Base-by-base conservation (phyloP, 2,888 invertebrate genomes). In the Leptarthrus brevirostris region DNA sequence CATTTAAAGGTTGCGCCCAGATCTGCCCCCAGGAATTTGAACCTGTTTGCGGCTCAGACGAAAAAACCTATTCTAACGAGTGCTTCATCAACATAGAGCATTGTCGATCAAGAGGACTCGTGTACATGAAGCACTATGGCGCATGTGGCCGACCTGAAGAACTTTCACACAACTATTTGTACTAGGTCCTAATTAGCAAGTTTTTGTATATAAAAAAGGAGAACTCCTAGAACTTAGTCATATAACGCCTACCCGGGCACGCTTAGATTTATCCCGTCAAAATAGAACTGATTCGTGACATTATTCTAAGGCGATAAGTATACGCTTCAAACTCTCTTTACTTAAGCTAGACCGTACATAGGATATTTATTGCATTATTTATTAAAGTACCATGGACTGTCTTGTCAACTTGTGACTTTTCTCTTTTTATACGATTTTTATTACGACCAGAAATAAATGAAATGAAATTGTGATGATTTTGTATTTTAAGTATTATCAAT, bases 71-170 rank as follows among this genome's bases (percentile, higher is more conserved):
- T 88, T 93, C 95, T 81, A 97, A 97, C 86, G 92, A 92, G 79
- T 97, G 97, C 84, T 94, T 96, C 88, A 86, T 97, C 80, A 92
- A 94, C 82, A 93, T 95, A 86, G 96, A 96, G 85, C 95, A 94
- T 80, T 97, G 95, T 83, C 89, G 94, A 81, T 93, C 94, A 78
- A 89, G 93, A 83, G 91, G 92, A 80, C 85, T 91, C 79, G 93
- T 95, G 54, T 88, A 90, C 78, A 88, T 93, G 83, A 91, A 92
- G 81, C 90, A 94, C 81, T 89, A 93, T 81, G 95, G 95, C 56
- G 91, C 94, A 20, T 95, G 95, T 85, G 92, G 94, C 61, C 91
- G 93, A 78, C 95, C 95, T 1, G 92, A 93, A 78, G 93, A 93
- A 82, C 90, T 91, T 79, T 93, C 94, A 77, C 93, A 93, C 83